Evolutionary conservation across 2,113 vertebrate genomes (phyloP), one percentile per base, ranked within the genome.

Genomic region (Chinchilla lanigera): DNA sequence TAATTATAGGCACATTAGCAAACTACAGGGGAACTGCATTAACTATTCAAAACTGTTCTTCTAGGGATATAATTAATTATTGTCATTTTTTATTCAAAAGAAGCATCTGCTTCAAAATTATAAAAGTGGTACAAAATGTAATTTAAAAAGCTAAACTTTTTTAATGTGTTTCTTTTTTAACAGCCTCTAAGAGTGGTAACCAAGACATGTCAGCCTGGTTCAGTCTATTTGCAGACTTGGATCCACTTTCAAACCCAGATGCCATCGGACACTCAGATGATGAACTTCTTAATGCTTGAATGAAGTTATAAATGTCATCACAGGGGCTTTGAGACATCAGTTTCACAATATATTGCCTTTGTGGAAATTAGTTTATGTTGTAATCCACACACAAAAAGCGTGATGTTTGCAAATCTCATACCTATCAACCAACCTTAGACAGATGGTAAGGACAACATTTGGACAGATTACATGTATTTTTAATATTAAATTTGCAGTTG

Each of bases 171-270:
- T 93, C 17, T 35, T 84, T 95, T 92, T 93, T 96, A 1, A 84
- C 93, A 99, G 98, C 96, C 87, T 35, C 98, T 87, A 85, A 98
- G 95, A 98, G 73, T 78, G 84, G 92, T 60, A 98, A 97, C 73
- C 98, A 98, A 97, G 99, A 99, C 98, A 98, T 99, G 99, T 99
- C 99, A 30, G 98, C 98, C 41, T 98, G 98, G 99, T 99, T 99
- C 97, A 99, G 97, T 96, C 98, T 99, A 63, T 99, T 99, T 88
- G 99, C 99, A 91, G 99, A 99, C 98, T 97, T 99, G 90, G 98
- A 99, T 98, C 99, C 99, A 3, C 99, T 99, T 86, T 99, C 98
- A 83, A 99, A 99, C 97, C 99, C 99, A 24, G 99, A 99, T 86
- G 98, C 98, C 86, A 99, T 98, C 1, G 98, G 99, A 96, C 98